These are phyloP conservation scores for Malachius bipustulatus DNA, from an alignment of 2,888 invertebrate genomes.

Conservation along the genomic window DNA sequence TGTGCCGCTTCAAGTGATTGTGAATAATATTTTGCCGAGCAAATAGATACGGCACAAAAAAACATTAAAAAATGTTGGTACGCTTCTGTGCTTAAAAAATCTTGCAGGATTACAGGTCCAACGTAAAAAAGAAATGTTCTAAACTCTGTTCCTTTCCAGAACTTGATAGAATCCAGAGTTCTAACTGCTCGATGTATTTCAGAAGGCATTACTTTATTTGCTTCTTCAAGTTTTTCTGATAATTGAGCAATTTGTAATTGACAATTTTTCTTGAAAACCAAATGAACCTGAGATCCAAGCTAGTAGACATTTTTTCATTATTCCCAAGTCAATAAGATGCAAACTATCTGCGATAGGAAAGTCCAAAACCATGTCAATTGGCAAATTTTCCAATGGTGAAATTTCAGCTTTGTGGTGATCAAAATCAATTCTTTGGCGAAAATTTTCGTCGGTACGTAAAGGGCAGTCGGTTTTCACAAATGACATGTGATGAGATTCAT, in stretches of 20 bases:
- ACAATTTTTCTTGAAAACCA: conserved; percentile 13
- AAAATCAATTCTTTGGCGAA: conserved; percentile 16
- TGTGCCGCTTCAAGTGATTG: conserved; percentile 9
- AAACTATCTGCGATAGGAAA: conserved; percentile 20
- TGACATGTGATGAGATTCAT: conserved; percentile 16
- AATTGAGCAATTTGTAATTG: conserved; percentile 2
- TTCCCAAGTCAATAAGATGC: conserved; percentile 19
- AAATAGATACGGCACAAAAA: conserved; percentile 13
- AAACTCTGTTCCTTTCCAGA: conserved; percentile 11
- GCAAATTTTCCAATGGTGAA: conserved; percentile 14
- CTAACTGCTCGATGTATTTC: conserved; percentile 16
- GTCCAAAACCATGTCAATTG: conserved; percentile 20
- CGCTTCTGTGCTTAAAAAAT: conserved; percentile 11
- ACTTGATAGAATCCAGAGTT: conserved; percentile 10
- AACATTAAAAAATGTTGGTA: conserved; percentile 12
- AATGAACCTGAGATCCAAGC: conserved; percentile 15
- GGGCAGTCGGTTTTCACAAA: conserved; percentile 15
- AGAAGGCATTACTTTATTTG: conserved; percentile 12
- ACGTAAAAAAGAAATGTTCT: conserved; percentile 9
- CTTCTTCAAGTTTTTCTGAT: conserved; percentile 1
- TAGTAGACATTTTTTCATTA: conserved; percentile 13
- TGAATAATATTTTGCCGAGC: conserved; percentile 10
- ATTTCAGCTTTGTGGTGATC: conserved; percentile 14
- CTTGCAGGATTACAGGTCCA: conserved; percentile 10
- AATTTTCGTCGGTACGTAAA: conserved; percentile 17